Conservation (phyloP, 53 echinoderm and acorn worm genomes). For the Astropecten irregularis region DNA sequence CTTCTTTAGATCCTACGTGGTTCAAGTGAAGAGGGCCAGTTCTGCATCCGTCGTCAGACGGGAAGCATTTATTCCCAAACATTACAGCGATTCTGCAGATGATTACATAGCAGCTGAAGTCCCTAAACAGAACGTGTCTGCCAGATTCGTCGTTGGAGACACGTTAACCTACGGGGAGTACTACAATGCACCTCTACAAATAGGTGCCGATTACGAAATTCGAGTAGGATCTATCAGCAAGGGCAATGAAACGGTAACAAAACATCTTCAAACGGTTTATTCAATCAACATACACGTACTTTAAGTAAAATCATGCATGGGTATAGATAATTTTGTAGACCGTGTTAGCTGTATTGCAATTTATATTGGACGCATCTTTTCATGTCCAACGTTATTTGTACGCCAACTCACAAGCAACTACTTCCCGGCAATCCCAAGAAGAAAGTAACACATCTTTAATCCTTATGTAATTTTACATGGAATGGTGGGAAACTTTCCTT, state of each 20-base stretch:
- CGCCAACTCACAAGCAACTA: too few relatives aligned
- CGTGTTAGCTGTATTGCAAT: too few relatives aligned
- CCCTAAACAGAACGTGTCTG: constrained; percentile 21
- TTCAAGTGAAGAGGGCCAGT: constrained; percentile 38
- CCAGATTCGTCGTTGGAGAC: constrained; percentile 73
- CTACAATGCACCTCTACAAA: constrained; percentile 72
- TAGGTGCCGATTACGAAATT: constrained; percentile 55
- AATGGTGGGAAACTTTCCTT: too few relatives aligned
- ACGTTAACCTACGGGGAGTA: constrained; percentile 64
- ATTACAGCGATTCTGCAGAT: constrained; percentile 18
- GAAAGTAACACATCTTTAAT: too few relatives aligned
- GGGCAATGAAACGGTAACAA: constrained; percentile 37
- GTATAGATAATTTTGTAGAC: too few relatives aligned
- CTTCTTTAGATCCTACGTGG: constrained; percentile 31
- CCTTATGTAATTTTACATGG: too few relatives aligned
- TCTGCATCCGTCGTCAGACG: neutral
- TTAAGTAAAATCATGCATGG: too few relatives aligned
- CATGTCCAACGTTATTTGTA: too few relatives aligned
- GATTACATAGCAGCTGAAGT: constrained; percentile 83
- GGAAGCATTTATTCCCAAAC: neutral
- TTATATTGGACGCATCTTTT: too few relatives aligned
- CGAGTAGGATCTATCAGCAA: constrained; percentile 63
- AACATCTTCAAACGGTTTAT: too few relatives aligned
- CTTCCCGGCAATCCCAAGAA: too few relatives aligned
- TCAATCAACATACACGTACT: too few relatives aligned